Percentiles rank a stretch among this genome's conserved stretches.
These are phyloP conservation scores for Mirounga angustirostris DNA, from an alignment of 2,113 vertebrate species.

Conservation along the genomic window DNA sequence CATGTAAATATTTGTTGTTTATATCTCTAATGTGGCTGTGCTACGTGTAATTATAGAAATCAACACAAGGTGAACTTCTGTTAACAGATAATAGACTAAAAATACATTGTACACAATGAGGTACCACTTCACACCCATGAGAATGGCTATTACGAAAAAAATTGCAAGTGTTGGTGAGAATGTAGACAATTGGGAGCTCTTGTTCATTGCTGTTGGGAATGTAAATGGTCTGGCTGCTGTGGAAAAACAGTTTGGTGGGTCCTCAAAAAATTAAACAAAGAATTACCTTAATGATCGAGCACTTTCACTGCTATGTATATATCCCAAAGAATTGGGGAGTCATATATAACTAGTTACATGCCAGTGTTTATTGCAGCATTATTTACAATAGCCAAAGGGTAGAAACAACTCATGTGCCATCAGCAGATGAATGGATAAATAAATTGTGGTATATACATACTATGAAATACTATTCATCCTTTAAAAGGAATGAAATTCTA, in stretches of 20 bases:
- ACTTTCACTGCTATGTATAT: neutral
- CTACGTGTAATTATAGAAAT: conserved; percentile 48
- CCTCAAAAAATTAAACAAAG: conserved; percentile 8
- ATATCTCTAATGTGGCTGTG: neutral
- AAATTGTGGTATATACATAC: neutral
- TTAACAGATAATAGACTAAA: conserved; percentile 51
- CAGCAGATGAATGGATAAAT: neutral
- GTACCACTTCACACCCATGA: neutral
- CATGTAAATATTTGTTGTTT: conserved; percentile 37
- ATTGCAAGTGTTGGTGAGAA: neutral
- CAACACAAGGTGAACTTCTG: conserved; percentile 22
- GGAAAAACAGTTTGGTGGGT: neutral
- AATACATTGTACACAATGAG: conserved; percentile 8
- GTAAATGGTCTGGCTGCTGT: neutral
- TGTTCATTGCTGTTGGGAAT: neutral
- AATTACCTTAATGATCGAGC: neutral
- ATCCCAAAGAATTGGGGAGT: neutral
- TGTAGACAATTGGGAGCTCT: neutral
- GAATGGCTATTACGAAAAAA: neutral
- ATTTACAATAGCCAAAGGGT: neutral
- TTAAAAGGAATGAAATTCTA: conserved; percentile 2
- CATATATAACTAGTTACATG: neutral
- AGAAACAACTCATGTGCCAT: neutral
- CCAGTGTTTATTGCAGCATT: neutral
- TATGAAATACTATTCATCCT: neutral